Evolutionary conservation across 2,113 vertebrate genomes (phyloP), one percentile per base, ranked within the genome.

Genomic region (Tretioscincus oriximinensis): DNA sequence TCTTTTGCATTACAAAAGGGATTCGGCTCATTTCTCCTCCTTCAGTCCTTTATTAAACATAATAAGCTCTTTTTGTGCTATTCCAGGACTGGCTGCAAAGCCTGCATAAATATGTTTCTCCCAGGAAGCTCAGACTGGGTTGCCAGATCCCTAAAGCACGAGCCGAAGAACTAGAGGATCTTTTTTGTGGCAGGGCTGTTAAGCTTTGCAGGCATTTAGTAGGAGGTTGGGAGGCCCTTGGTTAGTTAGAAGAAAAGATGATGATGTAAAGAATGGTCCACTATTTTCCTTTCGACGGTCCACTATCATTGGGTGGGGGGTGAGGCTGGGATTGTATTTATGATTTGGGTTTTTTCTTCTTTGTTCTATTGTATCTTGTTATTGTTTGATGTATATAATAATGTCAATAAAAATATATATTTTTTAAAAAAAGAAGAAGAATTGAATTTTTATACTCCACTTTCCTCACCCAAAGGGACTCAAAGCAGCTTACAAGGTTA

Each of bases 1-100:
- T 7, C 41, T 7, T 87, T 86, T 78, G 31, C 58, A 81, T 64
- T 78, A 81, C 22, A 61, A 88, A 84, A 76, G 35, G 35, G 6
- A 7, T n/a, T 4, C 26, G 41, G 20, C 54, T 35, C 81, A 82
- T 80, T 29, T 9, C 47, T 8, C 22, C 79, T 14, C 35, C 58
- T 66, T n/a, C 20, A 6, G 28, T 47, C 58, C 60, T 87, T 84
- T 73, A 16, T 70, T 87, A 78, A 73, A 73, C 54, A 60, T 83
- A 73, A 73, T 73, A 81, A 71, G 58, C 31, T 78, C 0, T 76
- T 82, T 60, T 31, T 65, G 14, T 0, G 51, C 68, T 20, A 72
- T 5, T 64, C 35, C 60, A 12, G 21, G 18, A 76, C 64, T 7
- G 54, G 69, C 73, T 82, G 72, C 7, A 72, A 78, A 41, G 63